Base-by-base conservation (phyloP, 2,888 invertebrate species). In the Altica lythri region DNA sequence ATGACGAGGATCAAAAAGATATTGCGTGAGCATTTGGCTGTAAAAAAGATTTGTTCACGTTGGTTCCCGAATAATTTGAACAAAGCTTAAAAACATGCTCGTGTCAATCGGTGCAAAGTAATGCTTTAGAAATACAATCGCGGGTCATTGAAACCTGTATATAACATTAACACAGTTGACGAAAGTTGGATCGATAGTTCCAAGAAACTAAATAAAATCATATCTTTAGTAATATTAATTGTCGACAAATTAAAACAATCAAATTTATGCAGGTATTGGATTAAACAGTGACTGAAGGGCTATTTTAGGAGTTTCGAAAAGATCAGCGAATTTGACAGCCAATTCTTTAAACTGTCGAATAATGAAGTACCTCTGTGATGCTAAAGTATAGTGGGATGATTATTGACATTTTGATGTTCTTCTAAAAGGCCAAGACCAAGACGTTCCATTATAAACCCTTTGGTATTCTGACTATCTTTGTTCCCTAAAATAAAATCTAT, bases 391-490 rank as follows among this genome's bases (percentile, higher is more conserved):
- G 86, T 79, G 1, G 84, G 81, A 65, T 89, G 87, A 62, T 86
- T 84, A 35, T 82, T 76, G 32, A 93, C 72, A 68, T 88, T 87
- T 18, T 86, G 81, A 71, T 91, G 90, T 60, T 89, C 86, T 45
- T 82, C 80, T 1, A 93, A 76, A 71, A 93, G 86, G 62, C 85
- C 80, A 42, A 87, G 93, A 0, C 95, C 95, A 37, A 96, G 82
- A 69, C 90, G 85, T 77, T 96, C 95, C 66, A 96, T 80, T 73
- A 92, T 91, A 68, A 92, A 92, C 58, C 85, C 59, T 25, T 55
- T 57, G 2, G 44, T 55, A 16, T 55, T 57, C n/a, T 37, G 47
- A 2, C 55, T 55, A 18, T 61, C 59, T 30, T 55, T 61, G 22
- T 54, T 59, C 14, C 55, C 55, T 55, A 16, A 37, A 54, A 44